Base-by-base conservation (phyloP, 2,888 invertebrate species). In the Tiliacea aurago region DNA sequence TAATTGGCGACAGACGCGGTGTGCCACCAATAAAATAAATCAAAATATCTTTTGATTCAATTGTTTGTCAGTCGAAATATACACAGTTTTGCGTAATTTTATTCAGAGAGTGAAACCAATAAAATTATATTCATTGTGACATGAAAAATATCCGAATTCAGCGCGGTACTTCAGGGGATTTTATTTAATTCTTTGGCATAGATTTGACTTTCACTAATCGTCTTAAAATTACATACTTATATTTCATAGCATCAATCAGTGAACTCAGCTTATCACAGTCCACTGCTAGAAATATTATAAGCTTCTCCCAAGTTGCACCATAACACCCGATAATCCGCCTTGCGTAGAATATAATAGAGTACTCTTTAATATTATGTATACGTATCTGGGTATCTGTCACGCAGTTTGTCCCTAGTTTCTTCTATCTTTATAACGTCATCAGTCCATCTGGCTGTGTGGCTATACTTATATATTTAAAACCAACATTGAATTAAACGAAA, bases 1-100 rank as follows among this genome's bases (percentile, higher is more conserved):
- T 77, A 61, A 81, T 62, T 68, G 47, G 55, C 37, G 18, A 65
- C 41, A 4, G 58, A 66, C 68, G 61, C 33, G 61, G 53, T 37
- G 65, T 51, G 37, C 28, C 33, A 49, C 5, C 28, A 58, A 59
- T 51, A 71, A 59, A 80, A 75, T 67, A 61, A 59, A 67, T 61
- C 58, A 49, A 47, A 64, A 45, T 64, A 64, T 5, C n/a, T 64
- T 59, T 59, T 67, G 18, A 47, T 65, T 45, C 15, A 13, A 9
- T 33, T 61, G 43, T 73, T 47, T 64, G 33, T 56, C 61, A 43
- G 20, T 20, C 45, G 6, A 18, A 51, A 41, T 41, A 23, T 15
- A n/a, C 18, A 45, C 45, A 45, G 43, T 76, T 51, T 45, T n/a
- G 4, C 9, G 37, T 58, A 28, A 63, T 68, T 37, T 49, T 5